Evolutionary conservation across 2,113 vertebrate genomes (phyloP).

Genomic region (Danionella cerebrum): DNA sequence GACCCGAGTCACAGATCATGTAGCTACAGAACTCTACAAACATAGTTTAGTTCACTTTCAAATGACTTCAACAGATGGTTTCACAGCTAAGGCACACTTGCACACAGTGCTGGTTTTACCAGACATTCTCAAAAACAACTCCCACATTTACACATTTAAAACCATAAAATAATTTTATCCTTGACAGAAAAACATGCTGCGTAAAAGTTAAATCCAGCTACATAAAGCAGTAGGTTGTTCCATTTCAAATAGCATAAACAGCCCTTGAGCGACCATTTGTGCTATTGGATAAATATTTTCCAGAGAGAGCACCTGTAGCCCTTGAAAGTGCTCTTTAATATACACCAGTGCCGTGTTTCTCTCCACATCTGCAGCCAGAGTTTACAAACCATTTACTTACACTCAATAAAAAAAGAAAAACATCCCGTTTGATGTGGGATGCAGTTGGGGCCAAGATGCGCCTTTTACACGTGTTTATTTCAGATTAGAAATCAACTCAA

Average conservation of each 20-base stretch:
- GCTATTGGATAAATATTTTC: slow-evolving; percentile 6
- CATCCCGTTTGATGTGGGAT: slow-evolving; percentile 10
- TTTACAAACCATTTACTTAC: slow-evolving; percentile 11
- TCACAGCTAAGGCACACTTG: neutral
- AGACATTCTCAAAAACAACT: neutral
- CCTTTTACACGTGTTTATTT: neutral
- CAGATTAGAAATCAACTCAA: neutral
- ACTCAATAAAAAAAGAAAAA: slow-evolving; percentile 14
- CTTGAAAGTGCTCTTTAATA: neutral
- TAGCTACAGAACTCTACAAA: neutral
- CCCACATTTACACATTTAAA: neutral
- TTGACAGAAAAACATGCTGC: too few relatives aligned
- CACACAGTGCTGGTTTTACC: neutral
- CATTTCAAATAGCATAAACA: neutral
- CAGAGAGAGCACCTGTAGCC: slow-evolving; percentile 13
- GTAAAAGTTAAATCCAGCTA: neutral
- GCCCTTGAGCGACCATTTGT: neutral
- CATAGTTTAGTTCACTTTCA: neutral
- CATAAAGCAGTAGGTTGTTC: neutral
- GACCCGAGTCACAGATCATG: neutral
- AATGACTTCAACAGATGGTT: slow-evolving; percentile 6
- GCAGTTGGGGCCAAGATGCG: neutral
- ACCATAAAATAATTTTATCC: too few relatives aligned
- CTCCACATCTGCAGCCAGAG: neutral
- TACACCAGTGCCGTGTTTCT: neutral